Conservation (phyloP, 2,888 invertebrate genomes). For the Euphydryas editha region DNA sequence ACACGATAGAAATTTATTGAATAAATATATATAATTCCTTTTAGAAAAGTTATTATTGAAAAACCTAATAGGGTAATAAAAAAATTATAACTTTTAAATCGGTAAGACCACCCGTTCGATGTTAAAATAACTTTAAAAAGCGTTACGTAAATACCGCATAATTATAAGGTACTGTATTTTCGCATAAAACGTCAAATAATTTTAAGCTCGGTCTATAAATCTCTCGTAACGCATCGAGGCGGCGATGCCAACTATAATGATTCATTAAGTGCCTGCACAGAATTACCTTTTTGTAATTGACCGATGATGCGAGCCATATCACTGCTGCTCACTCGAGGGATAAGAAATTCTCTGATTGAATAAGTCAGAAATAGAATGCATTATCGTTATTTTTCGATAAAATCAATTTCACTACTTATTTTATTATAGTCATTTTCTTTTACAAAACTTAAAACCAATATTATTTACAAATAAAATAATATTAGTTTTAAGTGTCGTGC, state of each 20-base stretch:
- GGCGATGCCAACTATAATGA: slow-evolving; percentile 74
- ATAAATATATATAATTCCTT: neutral
- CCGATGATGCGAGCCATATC: slow-evolving; percentile 80
- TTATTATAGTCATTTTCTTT: too few species aligned
- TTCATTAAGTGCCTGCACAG: slow-evolving; percentile 82
- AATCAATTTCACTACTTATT: neutral
- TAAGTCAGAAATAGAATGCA: slow-evolving; percentile 23
- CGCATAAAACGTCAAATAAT: slow-evolving; percentile 33
- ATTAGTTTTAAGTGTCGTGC: too few species aligned
- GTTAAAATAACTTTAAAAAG: neutral
- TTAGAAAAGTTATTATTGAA: too few species aligned
- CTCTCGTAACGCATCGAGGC: slow-evolving; percentile 63
- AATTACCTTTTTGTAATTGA: slow-evolving; percentile 83
- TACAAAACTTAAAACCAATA: too few species aligned
- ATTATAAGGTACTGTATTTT: slow-evolving; percentile 20
- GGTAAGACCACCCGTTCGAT: neutral
- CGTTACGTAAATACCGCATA: neutral
- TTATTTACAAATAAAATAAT: too few species aligned
- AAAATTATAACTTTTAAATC: too few species aligned
- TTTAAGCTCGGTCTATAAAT: slow-evolving; percentile 65
- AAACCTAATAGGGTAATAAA: too few species aligned
- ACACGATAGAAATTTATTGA: neutral
- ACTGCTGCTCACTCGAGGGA: slow-evolving; percentile 68
- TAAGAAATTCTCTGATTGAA: slow-evolving; percentile 46
- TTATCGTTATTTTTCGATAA: neutral